Evolutionary conservation across 2,113 vertebrate genomes (phyloP).

Genomic region (Campylorhamphus procurvoides): DNA sequence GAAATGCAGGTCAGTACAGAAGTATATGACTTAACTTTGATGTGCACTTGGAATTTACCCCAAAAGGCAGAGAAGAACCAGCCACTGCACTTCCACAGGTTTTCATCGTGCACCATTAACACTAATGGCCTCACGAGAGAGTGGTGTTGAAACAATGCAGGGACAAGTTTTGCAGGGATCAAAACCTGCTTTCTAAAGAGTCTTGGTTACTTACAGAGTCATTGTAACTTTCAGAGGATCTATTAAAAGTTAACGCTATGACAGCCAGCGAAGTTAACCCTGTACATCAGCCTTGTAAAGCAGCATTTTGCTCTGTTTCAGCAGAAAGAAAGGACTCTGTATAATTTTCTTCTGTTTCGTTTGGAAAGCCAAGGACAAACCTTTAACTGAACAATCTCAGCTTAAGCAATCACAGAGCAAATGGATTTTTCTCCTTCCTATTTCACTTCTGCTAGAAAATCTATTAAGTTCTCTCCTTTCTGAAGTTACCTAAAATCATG

Average conservation of each 20-base stretch:
- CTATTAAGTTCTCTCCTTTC: neutral
- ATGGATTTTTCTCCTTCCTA: neutral
- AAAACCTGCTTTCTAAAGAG: neutral
- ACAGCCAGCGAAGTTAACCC: neutral
- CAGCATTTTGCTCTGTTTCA: neutral
- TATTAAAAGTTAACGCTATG: neutral
- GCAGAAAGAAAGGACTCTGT: neutral
- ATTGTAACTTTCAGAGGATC: neutral
- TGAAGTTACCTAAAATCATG: neutral
- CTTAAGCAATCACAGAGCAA: neutral
- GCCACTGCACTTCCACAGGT: neutral
- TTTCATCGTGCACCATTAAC: neutral
- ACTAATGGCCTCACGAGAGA: neutral
- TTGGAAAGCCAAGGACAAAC: constrained; percentile 6
- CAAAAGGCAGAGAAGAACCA: neutral
- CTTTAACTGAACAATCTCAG: neutral
- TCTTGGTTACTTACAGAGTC: neutral
- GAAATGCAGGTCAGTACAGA: neutral
- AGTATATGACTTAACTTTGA: neutral
- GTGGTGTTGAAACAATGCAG: neutral
- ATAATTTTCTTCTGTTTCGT: neutral
- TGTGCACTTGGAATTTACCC: neutral
- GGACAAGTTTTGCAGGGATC: neutral
- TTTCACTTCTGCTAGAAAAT: neutral
- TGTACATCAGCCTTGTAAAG: constrained; percentile 3